Conservation (phyloP, 2,797 vertebrate genomes). For the Aulostomus chinensis region DNA sequence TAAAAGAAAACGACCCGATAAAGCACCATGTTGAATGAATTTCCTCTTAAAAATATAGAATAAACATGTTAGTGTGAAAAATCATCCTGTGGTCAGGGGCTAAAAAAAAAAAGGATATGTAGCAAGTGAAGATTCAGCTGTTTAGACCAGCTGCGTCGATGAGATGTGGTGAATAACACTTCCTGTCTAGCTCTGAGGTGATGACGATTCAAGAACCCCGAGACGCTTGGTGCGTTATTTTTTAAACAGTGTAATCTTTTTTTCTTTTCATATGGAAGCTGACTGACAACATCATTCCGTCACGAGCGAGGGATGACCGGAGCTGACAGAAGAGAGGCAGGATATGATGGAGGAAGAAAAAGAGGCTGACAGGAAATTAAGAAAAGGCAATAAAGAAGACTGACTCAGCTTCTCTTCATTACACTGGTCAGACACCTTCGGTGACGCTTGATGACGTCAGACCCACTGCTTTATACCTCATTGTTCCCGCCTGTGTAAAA, state of each 20-base stretch:
- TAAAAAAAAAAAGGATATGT: constrained; percentile 9
- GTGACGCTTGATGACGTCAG: constrained; percentile 4
- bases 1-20: too few species aligned
- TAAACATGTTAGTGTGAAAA: background rate
- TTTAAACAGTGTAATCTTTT: background rate
- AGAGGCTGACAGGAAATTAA: constrained; percentile 12
- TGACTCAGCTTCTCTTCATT: constrained; percentile 27
- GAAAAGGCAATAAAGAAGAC: background rate
- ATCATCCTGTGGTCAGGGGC: constrained; percentile 6
- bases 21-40: too few species aligned
- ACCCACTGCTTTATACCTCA: background rate
- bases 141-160: constrained; percentile 21
- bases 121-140: constrained; percentile 14
- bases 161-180: constrained; percentile 50
- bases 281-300: too few species aligned
- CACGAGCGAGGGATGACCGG: background rate
- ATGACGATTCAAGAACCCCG: background rate
- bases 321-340: background rate
- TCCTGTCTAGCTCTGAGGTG: constrained; percentile 29
- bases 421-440: constrained; percentile 1
- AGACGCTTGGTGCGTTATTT: background rate
- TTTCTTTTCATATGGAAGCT: background rate
- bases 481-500: too few species aligned
- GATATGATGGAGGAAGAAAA: background rate
- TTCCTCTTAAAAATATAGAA: too few species aligned